phyloP scores from a whole-genome alignment of 2,797 vertebrate species.

The Holocentrus rufus region DNA sequence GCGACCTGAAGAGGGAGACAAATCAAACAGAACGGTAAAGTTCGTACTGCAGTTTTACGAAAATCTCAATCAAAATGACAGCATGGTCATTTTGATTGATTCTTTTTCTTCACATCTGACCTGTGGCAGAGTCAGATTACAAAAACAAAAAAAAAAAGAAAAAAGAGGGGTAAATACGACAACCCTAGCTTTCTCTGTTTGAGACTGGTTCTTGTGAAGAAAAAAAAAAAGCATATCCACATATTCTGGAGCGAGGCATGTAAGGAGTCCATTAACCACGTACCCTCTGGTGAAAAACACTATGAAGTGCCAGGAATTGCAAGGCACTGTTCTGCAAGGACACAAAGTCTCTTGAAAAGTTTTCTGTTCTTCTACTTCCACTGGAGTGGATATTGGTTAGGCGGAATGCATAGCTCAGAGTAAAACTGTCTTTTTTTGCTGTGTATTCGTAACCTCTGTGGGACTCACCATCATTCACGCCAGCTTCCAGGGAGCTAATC shows the following conservation, averaged over 20 bases:
- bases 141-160: background rate
- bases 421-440: no score
- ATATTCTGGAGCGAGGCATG: background rate
- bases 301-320: background rate
- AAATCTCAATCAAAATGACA: background rate
- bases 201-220: background rate
- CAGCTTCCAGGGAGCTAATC: background rate
- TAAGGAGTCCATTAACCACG: background rate
- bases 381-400: background rate
- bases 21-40: no score
- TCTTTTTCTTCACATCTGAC: no score
- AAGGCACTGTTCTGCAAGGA: background rate
- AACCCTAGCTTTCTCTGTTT: background rate
- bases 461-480: background rate
- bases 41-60: background rate
- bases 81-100: background rate
- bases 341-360: background rate
- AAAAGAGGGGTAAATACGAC: no score
- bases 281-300: background rate
- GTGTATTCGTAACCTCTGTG: background rate
- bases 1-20: no score
- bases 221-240: background rate
- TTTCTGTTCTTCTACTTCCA: background rate
- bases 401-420: no score
- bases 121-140: constrained; percentile 3